Percentiles rank a stretch among this genome's conserved stretches.
These are phyloP conservation scores for Sorex maritimensis DNA, from an alignment of 2,797 vertebrate genomes.

Conservation along the genomic window DNA sequence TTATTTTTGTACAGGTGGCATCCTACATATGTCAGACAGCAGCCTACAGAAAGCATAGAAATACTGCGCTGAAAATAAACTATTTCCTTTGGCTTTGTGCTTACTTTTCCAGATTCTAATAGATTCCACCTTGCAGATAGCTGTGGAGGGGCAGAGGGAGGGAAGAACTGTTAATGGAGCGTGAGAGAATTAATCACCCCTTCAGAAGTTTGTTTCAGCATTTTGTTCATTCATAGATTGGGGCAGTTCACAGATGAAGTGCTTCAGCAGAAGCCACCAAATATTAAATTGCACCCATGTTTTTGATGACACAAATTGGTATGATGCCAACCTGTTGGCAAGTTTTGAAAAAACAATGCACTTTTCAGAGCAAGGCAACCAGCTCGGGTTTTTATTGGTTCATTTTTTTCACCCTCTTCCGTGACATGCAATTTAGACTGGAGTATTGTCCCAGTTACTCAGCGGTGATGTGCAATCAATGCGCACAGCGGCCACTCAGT, in stretches of 20 bases:
- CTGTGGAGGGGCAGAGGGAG: conserved; percentile 4
- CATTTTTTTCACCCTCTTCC: conserved; percentile 15
- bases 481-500: conserved; percentile 76
- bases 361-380: conserved; percentile 66
- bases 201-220: background rate
- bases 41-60: conserved; percentile 60
- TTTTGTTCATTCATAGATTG: background rate
- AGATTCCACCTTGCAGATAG: background rate
- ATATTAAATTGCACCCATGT: conserved; percentile 15
- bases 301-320: conserved; percentile 37
- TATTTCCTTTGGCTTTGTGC: conserved; percentile 29
- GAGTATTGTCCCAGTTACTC: conserved; percentile 81
- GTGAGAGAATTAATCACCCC: background rate
- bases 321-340: conserved; percentile 80
- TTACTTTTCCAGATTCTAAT: conserved; percentile 21
- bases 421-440: conserved; percentile 67
- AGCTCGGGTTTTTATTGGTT: conserved; percentile 75
- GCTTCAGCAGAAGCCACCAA: background rate
- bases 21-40: conserved; percentile 58
- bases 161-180: background rate
- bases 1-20: conserved; percentile 55
- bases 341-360: conserved; percentile 75
- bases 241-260: background rate
- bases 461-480: conserved; percentile 80
- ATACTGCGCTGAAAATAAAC: conserved; percentile 58